Evolutionary conservation across 2,888 invertebrate genomes (phyloP).

Genomic region (Eulithis prunata): DNA sequence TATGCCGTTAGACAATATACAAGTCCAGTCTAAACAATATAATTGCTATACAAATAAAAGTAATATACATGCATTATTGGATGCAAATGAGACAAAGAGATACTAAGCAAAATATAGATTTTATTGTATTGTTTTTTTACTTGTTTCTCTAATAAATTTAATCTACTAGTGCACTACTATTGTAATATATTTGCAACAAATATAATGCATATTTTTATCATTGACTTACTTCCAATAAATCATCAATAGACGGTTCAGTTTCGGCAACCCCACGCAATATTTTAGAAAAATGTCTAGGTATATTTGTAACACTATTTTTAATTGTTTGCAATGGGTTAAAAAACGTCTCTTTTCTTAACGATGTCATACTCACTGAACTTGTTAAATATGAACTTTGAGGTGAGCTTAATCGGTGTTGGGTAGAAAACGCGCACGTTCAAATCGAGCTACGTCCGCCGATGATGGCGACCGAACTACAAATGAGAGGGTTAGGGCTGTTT

Average conservation of each 20-base stretch:
- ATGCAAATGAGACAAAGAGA: too few relatives aligned
- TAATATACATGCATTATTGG: too few relatives aligned
- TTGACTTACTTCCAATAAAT: slow-evolving; percentile 65
- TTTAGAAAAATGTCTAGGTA: slow-evolving; percentile 71
- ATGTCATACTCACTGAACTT: slow-evolving; percentile 16
- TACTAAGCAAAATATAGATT: too few relatives aligned
- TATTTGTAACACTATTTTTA: slow-evolving; percentile 64
- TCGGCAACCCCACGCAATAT: slow-evolving; percentile 62
- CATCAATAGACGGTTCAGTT: slow-evolving; percentile 59
- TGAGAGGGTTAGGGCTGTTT: slow-evolving; percentile 19
- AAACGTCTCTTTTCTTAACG: slow-evolving; percentile 13
- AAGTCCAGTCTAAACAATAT: too few relatives aligned
- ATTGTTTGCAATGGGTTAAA: slow-evolving; percentile 53
- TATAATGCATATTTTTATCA: not conserved
- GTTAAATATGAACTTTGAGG: slow-evolving; percentile 6
- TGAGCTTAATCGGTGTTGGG: slow-evolving; percentile 9
- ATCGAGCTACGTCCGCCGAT: slow-evolving; percentile 17
- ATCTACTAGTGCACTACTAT: not conserved
- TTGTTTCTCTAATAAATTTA: not conserved
- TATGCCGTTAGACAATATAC: too few relatives aligned
- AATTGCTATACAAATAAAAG: too few relatives aligned
- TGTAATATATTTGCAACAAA: not conserved
- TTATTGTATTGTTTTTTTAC: too few relatives aligned
- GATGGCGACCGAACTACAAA: slow-evolving; percentile 19
- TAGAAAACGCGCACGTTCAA: slow-evolving; percentile 16